Base-by-base conservation (phyloP, 1,140 invertebrate species). In the Scylla paramamosain region DNA sequence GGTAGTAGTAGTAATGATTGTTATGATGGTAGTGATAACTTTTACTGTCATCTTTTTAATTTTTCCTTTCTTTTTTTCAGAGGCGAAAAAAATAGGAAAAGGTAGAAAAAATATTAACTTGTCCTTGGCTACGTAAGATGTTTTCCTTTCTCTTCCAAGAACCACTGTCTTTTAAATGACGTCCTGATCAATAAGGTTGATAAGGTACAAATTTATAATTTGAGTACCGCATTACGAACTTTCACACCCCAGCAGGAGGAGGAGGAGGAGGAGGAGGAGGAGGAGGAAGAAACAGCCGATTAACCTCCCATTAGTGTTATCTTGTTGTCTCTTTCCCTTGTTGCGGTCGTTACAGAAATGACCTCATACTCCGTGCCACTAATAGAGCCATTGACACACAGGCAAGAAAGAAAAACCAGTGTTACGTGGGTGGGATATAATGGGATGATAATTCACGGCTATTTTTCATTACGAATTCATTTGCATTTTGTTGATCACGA, bases 401-500 rank as follows among this genome's bases (percentile, higher is more conserved):
- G n/a, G 16, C 67, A 77, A 7, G 20, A 77, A n/a, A 77, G 67
- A 77, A n/a, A 7, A 77, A 2, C 25, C 67, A 59, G 10, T 59
- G 52, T n/a, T n/a, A n/a, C 1, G 20, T 12, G 67, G 8, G n/a
- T n/a, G 25, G 25, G 25, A 25, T 77, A 77, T 77, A 77, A 77
- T n/a, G 67, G 67, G 10, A 77, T n/a, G 25, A 20, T 77, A 77
- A 77, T 77, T 77, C 67, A 77, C 67, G 67, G 67, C 67, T n/a
- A 77, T 77, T 77, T 77, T 77, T 77, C 67, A 77, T 77, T n/a
- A 77, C 67, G 67, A n/a, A 20, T n/a, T 77, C 67, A 77, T 77
- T 77, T 77, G 67, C 67, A 77, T 77, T 77, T 77, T 77, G 20
- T 77, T 77, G 67, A 77, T 77, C 67, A 77, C 67, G 67, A 77